Evolutionary conservation across 37 sponge, comb jelly and placozoan species (phyloP).

Genomic region (Spongilla lacustris): DNA sequence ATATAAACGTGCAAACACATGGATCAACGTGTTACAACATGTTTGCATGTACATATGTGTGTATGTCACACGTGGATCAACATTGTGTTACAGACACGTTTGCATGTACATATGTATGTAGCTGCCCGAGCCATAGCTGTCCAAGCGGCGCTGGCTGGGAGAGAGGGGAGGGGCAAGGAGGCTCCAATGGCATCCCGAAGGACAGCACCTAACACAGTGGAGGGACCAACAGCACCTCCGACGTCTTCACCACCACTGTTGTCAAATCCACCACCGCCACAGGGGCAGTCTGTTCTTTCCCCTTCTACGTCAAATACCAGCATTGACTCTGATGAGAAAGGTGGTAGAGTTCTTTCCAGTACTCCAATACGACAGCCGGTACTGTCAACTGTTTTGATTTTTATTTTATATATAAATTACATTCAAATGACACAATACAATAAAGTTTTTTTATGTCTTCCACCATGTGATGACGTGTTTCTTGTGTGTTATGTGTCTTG

Average conservation of each 20-base stretch:
- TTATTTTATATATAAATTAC: no score
- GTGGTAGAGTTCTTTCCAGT: neutral
- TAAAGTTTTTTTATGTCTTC: no score
- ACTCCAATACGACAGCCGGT: conserved; percentile 2
- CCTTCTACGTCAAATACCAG: conserved; percentile 32
- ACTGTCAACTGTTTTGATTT: neutral
- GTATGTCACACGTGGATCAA: neutral
- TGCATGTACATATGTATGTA: neutral
- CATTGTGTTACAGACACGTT: no score
- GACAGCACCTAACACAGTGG: no score
- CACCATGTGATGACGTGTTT: no score
- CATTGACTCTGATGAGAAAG: conserved; percentile 2
- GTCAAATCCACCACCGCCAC: no score
- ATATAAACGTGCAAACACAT: neutral
- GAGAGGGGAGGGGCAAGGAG: neutral
- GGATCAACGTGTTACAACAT: no score
- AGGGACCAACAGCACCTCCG: no score
- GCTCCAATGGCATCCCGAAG: conserved; percentile 14
- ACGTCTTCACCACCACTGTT: no score
- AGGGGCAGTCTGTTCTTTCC: neutral
- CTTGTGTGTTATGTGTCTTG: no score
- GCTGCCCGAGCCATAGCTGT: conserved; percentile 40
- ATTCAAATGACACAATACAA: no score
- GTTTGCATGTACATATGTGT: conserved; percentile 9
- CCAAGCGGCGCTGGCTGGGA: conserved; percentile 39